Evolutionary conservation across 2,113 vertebrate species (phyloP).

Genomic region (Myiozetetes cayanensis): DNA sequence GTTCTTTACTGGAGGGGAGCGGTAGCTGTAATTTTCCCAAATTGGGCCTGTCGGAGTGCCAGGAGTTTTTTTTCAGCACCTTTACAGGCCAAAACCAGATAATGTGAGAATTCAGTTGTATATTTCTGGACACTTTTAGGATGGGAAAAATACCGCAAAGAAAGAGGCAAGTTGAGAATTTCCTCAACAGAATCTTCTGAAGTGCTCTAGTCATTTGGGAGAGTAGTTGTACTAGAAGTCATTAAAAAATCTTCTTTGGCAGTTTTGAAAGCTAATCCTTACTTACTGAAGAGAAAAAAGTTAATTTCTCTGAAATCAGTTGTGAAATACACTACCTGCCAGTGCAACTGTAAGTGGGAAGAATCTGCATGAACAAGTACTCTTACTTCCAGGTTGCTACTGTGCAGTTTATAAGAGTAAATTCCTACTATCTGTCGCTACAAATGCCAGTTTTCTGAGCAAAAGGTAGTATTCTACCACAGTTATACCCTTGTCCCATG

Average conservation of each 20-base stretch:
- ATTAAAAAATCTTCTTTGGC: neutral
- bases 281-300: neutral
- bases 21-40: neutral
- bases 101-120: neutral
- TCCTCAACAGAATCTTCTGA: neutral
- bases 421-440: neutral
- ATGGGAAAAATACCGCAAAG: neutral
- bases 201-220: neutral
- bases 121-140: neutral
- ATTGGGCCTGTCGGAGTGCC: neutral
- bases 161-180: neutral
- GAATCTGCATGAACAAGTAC: neutral
- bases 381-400: neutral
- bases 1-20: neutral
- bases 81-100: neutral
- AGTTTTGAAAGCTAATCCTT: neutral
- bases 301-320: neutral
- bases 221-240: neutral
- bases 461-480: neutral
- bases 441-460: neutral
- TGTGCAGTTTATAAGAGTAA: neutral
- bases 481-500: neutral
- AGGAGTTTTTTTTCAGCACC: neutral
- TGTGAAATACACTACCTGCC: neutral
- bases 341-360: neutral